A percentile compares a stretch with the other conserved stretches of the same genome.
Conservation (phyloP, 2,797 vertebrate species). For the Perodicticus potto region DNA sequence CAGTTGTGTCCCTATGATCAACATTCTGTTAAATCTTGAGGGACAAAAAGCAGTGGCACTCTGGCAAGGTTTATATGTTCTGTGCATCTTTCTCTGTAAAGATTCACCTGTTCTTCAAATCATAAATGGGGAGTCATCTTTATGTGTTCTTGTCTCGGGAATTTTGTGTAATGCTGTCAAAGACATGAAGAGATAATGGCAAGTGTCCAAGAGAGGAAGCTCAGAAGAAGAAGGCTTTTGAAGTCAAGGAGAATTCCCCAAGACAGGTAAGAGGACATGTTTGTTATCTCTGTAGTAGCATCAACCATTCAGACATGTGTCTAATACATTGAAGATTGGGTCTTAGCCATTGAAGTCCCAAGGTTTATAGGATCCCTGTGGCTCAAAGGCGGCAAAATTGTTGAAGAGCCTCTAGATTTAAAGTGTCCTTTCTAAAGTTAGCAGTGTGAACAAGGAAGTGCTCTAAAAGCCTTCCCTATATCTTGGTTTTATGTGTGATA, state of each 20-base stretch:
- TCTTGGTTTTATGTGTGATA: background rate
- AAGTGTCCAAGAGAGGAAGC: background rate
- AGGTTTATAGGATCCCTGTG: background rate
- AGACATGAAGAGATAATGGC: background rate
- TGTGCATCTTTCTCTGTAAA: background rate
- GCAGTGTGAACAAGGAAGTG: background rate
- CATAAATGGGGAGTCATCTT: background rate
- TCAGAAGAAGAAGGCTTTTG: background rate
- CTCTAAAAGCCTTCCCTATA: background rate
- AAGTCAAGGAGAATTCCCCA: background rate
- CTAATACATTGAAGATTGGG: background rate
- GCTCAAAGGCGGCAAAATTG: background rate
- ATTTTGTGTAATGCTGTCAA: background rate
- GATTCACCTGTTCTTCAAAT: background rate
- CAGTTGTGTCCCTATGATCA: background rate
- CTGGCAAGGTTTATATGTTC: background rate
- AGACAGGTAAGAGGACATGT: background rate
- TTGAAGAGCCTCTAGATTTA: background rate
- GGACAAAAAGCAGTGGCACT: background rate
- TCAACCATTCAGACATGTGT: background rate
- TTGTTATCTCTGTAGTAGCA: background rate
- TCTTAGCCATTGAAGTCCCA: background rate
- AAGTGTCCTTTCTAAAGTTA: background rate
- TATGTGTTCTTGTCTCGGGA: background rate
- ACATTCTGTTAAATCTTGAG: background rate